Evolutionary conservation across 2,113 vertebrate genomes (phyloP).

Genomic region (Guaruba guarouba): DNA sequence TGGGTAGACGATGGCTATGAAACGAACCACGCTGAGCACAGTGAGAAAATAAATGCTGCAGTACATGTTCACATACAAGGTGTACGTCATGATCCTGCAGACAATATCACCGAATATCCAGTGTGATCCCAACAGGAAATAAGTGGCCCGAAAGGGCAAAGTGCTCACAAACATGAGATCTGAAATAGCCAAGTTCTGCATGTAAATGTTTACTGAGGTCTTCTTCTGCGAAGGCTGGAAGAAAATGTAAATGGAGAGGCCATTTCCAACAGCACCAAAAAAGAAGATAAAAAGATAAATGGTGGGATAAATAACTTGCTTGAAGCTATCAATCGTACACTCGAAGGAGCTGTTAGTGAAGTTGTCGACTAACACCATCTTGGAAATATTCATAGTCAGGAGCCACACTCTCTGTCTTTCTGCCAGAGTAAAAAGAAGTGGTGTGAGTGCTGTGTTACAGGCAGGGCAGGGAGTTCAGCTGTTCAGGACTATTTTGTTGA

Average conservation of each 20-base stretch:
- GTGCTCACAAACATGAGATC: conserved; percentile 77
- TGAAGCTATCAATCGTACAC: conserved; percentile 67
- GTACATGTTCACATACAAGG: conserved; percentile 81
- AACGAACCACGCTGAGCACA: conserved; percentile 74
- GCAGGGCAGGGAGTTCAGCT: background rate
- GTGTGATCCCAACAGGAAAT: conserved; percentile 66
- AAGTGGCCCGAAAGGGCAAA: conserved; percentile 74
- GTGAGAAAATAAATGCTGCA: conserved; percentile 81
- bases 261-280: conserved; percentile 68
- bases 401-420: background rate
- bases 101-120: conserved; percentile 74
- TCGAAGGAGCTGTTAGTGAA: background rate
- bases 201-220: conserved; percentile 71
- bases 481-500: background rate
- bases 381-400: background rate
- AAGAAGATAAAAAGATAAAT: conserved; percentile 70
- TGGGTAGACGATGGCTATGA: conserved; percentile 69
- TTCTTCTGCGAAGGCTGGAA: conserved; percentile 50
- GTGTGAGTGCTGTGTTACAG: background rate
- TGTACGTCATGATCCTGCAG: conserved; percentile 77
- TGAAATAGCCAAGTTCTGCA: conserved; percentile 79
- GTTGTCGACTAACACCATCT: background rate
- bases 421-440: conserved; percentile 2
- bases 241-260: conserved; percentile 76
- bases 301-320: conserved; percentile 70